Percentiles rank a stretch among this genome's conserved stretches.
Evolutionary conservation across 2,113 vertebrate species (phyloP).

Genomic region (Phrynosoma platyrhinos): DNA sequence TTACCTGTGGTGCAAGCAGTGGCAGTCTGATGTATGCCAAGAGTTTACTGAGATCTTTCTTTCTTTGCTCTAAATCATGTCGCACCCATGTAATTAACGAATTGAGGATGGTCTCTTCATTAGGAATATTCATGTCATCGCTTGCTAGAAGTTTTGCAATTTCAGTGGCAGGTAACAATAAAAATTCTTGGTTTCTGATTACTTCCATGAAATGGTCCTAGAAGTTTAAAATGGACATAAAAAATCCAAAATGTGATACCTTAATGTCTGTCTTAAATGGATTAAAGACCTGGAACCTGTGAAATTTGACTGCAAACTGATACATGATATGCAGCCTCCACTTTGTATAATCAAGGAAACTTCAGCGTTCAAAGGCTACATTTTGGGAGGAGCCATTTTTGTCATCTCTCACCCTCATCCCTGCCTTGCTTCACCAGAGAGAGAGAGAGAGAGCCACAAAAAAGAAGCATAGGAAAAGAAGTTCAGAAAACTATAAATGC

Average conservation of each 20-base stretch:
- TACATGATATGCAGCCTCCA: neutral
- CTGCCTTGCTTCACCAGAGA: neutral
- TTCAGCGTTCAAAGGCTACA: neutral
- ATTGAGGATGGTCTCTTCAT: conserved; percentile 93
- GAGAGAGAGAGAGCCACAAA: neutral
- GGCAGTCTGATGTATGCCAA: conserved; percentile 93
- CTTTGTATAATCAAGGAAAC: neutral
- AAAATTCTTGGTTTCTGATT: conserved; percentile 95
- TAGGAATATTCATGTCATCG: conserved; percentile 96
- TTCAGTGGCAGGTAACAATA: conserved; percentile 90
- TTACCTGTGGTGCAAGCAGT: conserved; percentile 94
- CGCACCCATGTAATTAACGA: conserved; percentile 93
- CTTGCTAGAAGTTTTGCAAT: conserved; percentile 93
- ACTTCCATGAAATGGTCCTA: conserved; percentile 98
- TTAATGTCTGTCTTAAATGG: conserved; percentile 23
- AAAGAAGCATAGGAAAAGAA: neutral
- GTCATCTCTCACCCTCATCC: neutral
- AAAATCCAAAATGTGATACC: conserved; percentile 17
- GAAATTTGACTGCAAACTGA: neutral
- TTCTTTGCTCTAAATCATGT: conserved; percentile 85
- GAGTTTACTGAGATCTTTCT: conserved; percentile 87
- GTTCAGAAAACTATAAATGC: neutral
- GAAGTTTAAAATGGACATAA: conserved; percentile 27
- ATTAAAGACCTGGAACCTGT: neutral
- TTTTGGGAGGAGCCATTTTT: neutral